Evolutionary conservation across 2,888 invertebrate genomes (phyloP), one percentile per base, ranked within the genome.

Genomic region (Mesorhabditis spiculigera): DNA sequence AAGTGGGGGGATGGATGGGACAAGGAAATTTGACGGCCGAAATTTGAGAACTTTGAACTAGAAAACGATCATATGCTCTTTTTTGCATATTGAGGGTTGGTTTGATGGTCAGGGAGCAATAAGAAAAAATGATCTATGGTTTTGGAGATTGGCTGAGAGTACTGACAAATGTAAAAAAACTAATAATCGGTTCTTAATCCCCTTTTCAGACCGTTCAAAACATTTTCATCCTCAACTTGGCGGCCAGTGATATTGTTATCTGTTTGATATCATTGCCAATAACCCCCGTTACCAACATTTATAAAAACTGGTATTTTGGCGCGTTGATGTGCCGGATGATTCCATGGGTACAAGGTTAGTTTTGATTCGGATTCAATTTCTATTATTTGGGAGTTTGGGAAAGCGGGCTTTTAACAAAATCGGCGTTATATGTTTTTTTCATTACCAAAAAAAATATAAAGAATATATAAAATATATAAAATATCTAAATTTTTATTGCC

Each of bases 231-330:
- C 93, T 93, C 65, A 97, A 96, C 87, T 88, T 97, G 82, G 96
- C 96, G 0, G 89, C 95, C 41, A 94, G 95, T 13, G 96, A 97
- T 86, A 93, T 96, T 67, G 88, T 97, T 66, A 90, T 97, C 79
- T 95, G 95, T 86, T 90, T 93, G 5, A 90, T 97, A 71, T 94
- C 95, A 2, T 94, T 96, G 67, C 96, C 97, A 0, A 95, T 97
- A 85, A 97, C 97, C 0, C 96, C 96, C 0, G 89, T 95, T 0
- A 94, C 95, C 86, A 92, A 94, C 0, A 95, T 96, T 85, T 90
- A 93, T 80, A 92, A 88, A 70, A 90, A 91, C 65, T 97, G 97
- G 97, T 91, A 93, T 67, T 96, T 97, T 88, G 96, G 97, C 0
- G 90, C 91, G 43, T 89, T 91, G 0, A 89, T 96, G 72, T 97